These are phyloP conservation scores for Zoanthus solanderi DNA, from an alignment of 92 coral and sea anemone genomes.

Conservation along the genomic window DNA sequence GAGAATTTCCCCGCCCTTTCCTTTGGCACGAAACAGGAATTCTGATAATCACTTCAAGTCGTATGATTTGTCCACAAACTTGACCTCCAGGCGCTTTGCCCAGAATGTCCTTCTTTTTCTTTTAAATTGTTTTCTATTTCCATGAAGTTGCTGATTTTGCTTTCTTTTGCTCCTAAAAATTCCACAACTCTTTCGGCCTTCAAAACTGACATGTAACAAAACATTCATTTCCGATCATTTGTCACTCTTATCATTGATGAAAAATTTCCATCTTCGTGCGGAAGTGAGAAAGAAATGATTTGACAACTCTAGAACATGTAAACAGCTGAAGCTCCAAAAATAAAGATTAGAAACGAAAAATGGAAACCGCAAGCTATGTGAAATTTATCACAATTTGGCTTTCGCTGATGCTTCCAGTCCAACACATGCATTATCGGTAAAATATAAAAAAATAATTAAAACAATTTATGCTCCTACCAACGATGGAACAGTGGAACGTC, in stretches of 20 bases:
- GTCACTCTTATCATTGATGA: slow-evolving; percentile 28
- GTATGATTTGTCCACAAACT: slow-evolving; percentile 14
- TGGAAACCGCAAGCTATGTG: neutral
- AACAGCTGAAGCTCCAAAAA: neutral
- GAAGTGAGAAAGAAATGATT: slow-evolving; percentile 25
- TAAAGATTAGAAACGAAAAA: neutral
- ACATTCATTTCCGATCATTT: slow-evolving; percentile 35
- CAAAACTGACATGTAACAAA: slow-evolving; percentile 14
- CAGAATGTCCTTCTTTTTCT: neutral
- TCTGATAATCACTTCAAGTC: neutral
- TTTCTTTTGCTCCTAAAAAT: neutral
- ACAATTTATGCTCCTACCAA: too few relatives aligned
- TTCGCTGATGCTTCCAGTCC: neutral
- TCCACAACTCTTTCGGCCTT: slow-evolving; percentile 37
- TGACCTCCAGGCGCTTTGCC: slow-evolving; percentile 27
- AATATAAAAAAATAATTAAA: too few relatives aligned
- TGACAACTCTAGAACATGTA: slow-evolving; percentile 1
- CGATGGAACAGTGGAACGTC: too few relatives aligned
- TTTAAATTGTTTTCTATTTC: neutral
- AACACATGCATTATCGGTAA: too few relatives aligned
- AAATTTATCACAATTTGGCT: neutral
- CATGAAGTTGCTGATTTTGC: neutral
- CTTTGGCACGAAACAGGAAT: slow-evolving; percentile 60
- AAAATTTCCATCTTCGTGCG: slow-evolving; percentile 27
- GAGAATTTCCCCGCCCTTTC: slow-evolving; percentile 69